Evolutionary conservation across 2,888 invertebrate genomes (phyloP).

Genomic region (Synanthedon tipuliformis): DNA sequence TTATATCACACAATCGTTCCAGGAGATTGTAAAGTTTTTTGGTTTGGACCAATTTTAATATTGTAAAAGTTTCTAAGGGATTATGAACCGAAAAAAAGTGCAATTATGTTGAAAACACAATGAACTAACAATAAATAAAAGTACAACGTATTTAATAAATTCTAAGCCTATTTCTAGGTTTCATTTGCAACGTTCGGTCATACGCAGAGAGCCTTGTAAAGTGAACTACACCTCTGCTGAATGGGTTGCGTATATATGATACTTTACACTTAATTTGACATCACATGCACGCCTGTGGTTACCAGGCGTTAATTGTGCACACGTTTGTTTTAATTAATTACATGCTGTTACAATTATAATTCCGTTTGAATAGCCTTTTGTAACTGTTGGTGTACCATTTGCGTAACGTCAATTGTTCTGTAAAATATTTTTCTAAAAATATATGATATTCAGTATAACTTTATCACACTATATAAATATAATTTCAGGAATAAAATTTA

Average conservation of each 20-base stretch:
- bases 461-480: background rate
- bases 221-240: conserved; percentile 18
- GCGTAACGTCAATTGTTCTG: background rate
- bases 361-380: background rate
- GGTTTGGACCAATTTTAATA: too few species aligned
- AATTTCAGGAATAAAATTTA: too few species aligned
- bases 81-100: too few species aligned
- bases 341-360: background rate
- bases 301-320: background rate
- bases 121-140: too few species aligned
- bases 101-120: too few species aligned
- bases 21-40: too few species aligned
- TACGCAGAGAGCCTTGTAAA: conserved; percentile 24
- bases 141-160: too few species aligned
- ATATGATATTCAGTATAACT: background rate
- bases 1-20: too few species aligned
- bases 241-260: conserved; percentile 7
- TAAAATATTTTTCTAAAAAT: background rate
- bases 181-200: too few species aligned
- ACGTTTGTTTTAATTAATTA: background rate
- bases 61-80: too few species aligned
- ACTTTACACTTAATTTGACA: conserved; percentile 22
- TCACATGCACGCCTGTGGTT: background rate
- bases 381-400: background rate
- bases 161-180: too few species aligned